These are phyloP conservation scores for Harpalus rufipes DNA, from an alignment of 2,888 invertebrate species.

Conservation along the genomic window DNA sequence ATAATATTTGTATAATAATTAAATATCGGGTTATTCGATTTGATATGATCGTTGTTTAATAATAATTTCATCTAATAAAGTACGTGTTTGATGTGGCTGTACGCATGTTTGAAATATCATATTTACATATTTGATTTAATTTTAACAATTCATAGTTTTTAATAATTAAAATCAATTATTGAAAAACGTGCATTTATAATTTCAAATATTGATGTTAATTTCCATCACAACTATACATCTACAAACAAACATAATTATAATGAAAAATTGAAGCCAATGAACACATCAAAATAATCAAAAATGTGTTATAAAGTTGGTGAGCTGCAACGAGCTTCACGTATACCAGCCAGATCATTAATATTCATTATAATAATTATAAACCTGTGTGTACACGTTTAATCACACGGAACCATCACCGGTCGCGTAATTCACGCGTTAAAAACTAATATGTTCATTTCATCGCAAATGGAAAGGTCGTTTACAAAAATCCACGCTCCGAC, in stretches of 20 bases:
- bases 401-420: constrained; percentile 42
- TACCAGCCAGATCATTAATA: constrained; percentile 47
- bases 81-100: constrained; percentile 14
- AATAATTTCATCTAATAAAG: constrained; percentile 16
- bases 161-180: constrained; percentile 56
- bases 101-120: constrained; percentile 31
- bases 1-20: constrained; percentile 6
- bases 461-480: constrained; percentile 51
- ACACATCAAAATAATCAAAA: constrained; percentile 60
- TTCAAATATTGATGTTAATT: constrained; percentile 42
- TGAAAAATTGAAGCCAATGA: constrained; percentile 47
- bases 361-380: constrained; percentile 64
- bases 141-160: constrained; percentile 52
- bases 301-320: constrained; percentile 54
- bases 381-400: constrained; percentile 57
- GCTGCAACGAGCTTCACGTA: background rate
- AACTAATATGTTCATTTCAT: constrained; percentile 45
- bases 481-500: constrained; percentile 54
- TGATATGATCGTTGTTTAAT: background rate
- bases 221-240: constrained; percentile 30
- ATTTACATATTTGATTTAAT: constrained; percentile 51
- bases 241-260: constrained; percentile 50
- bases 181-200: constrained; percentile 39
- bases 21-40: constrained; percentile 21
- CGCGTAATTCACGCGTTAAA: constrained; percentile 53